These are phyloP conservation scores for Phrixothrix hirtus DNA, from an alignment of 2,888 invertebrate genomes.

Conservation along the genomic window DNA sequence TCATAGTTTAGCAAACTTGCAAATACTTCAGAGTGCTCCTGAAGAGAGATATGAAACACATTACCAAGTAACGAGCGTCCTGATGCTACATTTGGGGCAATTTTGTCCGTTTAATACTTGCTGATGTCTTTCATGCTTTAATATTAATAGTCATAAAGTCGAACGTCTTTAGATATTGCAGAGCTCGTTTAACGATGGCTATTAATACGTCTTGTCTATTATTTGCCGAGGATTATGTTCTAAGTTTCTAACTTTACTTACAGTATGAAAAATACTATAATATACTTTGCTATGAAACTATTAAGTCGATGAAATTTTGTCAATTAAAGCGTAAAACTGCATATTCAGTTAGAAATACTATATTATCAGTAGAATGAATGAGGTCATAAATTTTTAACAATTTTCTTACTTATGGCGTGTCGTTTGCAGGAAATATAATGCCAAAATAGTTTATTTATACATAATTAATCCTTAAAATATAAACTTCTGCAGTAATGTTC, in stretches of 20 bases:
- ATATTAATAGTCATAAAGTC: constrained; percentile 34
- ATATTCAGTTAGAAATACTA: no score
- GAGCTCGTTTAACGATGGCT: constrained; percentile 14
- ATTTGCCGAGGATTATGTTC: constrained; percentile 11
- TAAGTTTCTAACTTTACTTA: constrained; percentile 7
- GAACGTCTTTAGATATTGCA: constrained; percentile 21
- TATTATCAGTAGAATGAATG: no score
- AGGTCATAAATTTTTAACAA: no score
- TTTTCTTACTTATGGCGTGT: no score
- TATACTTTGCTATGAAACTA: no score
- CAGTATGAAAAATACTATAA: neutral
- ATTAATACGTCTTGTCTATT: constrained; percentile 20
- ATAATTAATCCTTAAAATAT: no score
- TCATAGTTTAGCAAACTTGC: constrained; percentile 17
- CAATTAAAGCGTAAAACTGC: no score
- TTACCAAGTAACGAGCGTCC: constrained; percentile 29
- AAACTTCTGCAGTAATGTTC: no score
- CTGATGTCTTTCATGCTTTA: constrained; percentile 32
- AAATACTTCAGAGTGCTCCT: constrained; percentile 16
- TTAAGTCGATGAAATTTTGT: no score
- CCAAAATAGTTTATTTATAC: no score
- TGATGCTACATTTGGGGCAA: constrained; percentile 27
- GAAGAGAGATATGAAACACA: constrained; percentile 29
- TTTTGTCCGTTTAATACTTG: constrained; percentile 31
- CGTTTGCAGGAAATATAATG: neutral